Conservation (phyloP, 2,888 invertebrate species). For the Lasioglossum villosulum region DNA sequence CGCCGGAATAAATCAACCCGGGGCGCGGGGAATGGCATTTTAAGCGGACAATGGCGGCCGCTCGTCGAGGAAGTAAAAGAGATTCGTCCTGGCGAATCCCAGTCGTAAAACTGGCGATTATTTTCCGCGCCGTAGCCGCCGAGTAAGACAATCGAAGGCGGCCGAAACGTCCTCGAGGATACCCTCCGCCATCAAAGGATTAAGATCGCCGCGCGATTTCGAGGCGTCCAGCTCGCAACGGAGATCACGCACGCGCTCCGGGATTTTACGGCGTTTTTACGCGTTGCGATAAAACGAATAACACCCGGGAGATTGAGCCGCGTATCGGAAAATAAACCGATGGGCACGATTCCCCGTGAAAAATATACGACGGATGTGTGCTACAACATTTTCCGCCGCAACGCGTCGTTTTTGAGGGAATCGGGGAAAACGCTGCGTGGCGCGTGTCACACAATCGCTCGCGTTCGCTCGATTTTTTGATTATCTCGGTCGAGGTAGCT, state of each 20-base stretch:
- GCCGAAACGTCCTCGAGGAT: not conserved
- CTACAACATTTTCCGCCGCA: not conserved
- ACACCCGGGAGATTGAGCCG: not conserved
- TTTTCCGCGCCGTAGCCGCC: slow-evolving; percentile 14
- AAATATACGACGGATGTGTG: not conserved
- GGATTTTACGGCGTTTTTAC: slow-evolving; percentile 37
- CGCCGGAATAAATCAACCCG: slow-evolving; percentile 27
- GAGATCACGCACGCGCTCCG: slow-evolving; percentile 15
- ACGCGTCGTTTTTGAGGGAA: not conserved
- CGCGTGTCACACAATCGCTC: not conserved
- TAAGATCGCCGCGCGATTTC: slow-evolving; percentile 12
- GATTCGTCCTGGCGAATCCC: slow-evolving; percentile 10
- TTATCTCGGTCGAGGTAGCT: not conserved
- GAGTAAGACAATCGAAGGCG: slow-evolving; percentile 32
- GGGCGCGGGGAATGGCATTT: slow-evolving; percentile 30
- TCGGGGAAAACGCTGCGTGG: not conserved
- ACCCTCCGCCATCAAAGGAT: not conserved
- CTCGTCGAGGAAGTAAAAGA: slow-evolving; percentile 30
- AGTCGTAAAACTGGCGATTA: slow-evolving; percentile 52
- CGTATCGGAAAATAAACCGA: slow-evolving; percentile 8
- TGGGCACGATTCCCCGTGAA: not conserved
- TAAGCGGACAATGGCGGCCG: slow-evolving; percentile 39
- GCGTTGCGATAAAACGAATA: slow-evolving; percentile 34
- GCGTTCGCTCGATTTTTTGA: not conserved
- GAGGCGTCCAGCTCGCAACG: not conserved